phyloP scores from a whole-genome alignment of 2,888 invertebrate species.

The Neocrepidodera transversa region DNA sequence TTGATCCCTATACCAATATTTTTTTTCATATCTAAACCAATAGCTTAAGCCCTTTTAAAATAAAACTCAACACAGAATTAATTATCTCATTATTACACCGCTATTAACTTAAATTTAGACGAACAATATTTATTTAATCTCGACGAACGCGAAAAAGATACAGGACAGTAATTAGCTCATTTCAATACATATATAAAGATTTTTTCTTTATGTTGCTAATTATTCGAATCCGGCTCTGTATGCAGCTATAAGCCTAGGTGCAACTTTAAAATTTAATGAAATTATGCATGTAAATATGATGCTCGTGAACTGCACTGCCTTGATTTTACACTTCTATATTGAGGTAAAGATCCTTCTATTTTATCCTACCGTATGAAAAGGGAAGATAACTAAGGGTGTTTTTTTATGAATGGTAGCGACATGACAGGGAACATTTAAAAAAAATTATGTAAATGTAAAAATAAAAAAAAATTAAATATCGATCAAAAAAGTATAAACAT shows the following conservation, averaged over 20 bases:
- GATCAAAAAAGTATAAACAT: no score
- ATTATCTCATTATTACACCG: not conserved
- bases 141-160: not conserved
- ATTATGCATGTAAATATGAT: conserved; percentile 17
- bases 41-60: not conserved
- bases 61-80: not conserved
- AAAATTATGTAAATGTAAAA: no score
- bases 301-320: not conserved
- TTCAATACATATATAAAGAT: no score
- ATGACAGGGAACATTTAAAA: no score
- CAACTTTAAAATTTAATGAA: conserved; percentile 18
- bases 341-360: not conserved
- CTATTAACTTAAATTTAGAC: conserved; percentile 15
- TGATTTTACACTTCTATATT: conserved; percentile 5
- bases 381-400: not conserved
- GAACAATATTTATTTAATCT: conserved; percentile 27
- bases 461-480: no score
- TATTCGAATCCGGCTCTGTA: not conserved
- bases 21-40: not conserved
- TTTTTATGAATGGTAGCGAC: not conserved
- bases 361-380: not conserved
- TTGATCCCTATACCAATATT: not conserved
- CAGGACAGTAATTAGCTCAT: not conserved
- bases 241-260: not conserved
- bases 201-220: no score